Conservation (phyloP, 2,113 vertebrate species). For the Cololabis saira region DNA sequence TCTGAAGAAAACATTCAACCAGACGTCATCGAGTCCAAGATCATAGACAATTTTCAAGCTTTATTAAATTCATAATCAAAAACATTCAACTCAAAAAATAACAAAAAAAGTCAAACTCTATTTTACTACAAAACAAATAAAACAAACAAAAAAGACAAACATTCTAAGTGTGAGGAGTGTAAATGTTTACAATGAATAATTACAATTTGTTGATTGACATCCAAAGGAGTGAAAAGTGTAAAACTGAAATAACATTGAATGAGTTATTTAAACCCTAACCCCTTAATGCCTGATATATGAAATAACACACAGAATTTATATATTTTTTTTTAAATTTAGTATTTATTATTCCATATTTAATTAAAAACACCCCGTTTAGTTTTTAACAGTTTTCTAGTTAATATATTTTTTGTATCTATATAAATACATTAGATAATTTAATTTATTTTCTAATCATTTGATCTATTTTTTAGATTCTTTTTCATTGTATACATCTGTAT, state of each 20-base stretch:
- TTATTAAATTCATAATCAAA: constrained; percentile 69
- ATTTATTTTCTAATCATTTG: no score
- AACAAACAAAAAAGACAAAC: constrained; percentile 25
- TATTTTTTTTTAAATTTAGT: no score
- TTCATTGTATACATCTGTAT: no score
- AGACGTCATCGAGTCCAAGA: neutral
- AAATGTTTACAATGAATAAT: constrained; percentile 53
- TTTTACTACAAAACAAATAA: constrained; percentile 23
- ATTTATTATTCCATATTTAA: no score
- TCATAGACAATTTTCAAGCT: constrained; percentile 45
- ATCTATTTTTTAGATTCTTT: no score
- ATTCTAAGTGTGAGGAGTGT: constrained; percentile 12
- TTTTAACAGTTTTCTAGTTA: no score
- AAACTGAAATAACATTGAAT: constrained; percentile 26
- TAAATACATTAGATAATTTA: no score
- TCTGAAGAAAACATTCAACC: neutral
- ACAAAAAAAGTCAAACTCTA: constrained; percentile 50
- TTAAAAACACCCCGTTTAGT: no score
- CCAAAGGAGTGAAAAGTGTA: constrained; percentile 7
- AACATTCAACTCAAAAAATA: constrained; percentile 35
- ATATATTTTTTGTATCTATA: no score
- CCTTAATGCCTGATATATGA: no score
- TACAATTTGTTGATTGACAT: constrained; percentile 19
- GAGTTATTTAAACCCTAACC: neutral
- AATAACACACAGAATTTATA: no score